phyloP scores from a whole-genome alignment of 2,797 vertebrate genomes.

The Malurus splendens region DNA sequence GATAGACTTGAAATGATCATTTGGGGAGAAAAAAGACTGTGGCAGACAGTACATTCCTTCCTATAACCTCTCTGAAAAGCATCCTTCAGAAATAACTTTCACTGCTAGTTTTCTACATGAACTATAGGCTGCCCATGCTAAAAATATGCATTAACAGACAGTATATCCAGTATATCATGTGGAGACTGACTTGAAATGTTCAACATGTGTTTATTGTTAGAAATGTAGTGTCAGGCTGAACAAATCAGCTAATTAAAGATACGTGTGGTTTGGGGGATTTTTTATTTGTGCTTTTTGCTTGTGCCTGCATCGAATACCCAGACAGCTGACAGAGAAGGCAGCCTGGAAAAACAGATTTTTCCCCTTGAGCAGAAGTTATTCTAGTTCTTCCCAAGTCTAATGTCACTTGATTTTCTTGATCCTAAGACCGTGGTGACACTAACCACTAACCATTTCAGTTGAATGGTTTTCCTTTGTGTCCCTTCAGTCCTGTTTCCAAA shows the following conservation, averaged over 20 bases:
- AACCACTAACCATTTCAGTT: neutral
- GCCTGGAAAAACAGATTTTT: neutral
- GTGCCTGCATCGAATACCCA: neutral
- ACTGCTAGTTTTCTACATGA: neutral
- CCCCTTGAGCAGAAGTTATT: neutral
- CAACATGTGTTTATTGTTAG: neutral
- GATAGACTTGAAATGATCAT: slow-evolving; percentile 12
- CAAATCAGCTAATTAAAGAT: neutral
- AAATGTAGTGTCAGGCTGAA: neutral
- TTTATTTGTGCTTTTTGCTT: neutral
- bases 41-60: neutral
- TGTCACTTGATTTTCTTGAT: neutral
- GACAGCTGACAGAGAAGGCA: neutral
- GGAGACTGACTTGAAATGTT: neutral
- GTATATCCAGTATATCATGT: neutral
- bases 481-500: neutral
- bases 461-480: neutral
- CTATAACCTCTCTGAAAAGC: neutral
- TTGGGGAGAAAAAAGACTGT: neutral
- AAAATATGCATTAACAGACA: neutral
- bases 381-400: neutral
- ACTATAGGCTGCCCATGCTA: neutral
- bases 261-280: neutral
- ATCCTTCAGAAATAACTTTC: neutral
- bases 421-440: neutral